Percentiles rank a stretch among this genome's conserved stretches.
Evolutionary conservation across 2,888 invertebrate species (phyloP).

Genomic region (Geophilus truncorum): DNA sequence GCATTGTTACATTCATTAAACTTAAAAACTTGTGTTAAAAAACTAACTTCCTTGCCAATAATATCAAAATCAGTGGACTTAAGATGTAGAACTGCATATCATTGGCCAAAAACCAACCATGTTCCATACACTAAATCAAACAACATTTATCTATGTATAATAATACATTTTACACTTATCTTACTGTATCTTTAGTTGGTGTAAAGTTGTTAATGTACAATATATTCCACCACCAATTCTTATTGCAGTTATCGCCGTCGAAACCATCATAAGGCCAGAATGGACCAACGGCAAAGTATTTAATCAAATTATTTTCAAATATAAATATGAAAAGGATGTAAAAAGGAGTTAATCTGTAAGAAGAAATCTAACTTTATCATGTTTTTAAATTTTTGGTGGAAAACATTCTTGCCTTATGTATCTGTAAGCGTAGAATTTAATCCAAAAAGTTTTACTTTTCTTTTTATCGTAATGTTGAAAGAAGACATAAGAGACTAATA

Average conservation of each 20-base stretch:
- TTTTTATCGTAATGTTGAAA: background rate
- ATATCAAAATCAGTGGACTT: background rate
- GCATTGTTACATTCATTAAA: too few species aligned
- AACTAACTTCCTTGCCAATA: background rate
- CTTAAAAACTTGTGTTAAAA: too few species aligned
- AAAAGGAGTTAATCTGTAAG: background rate
- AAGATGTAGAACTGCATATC: constrained; percentile 1
- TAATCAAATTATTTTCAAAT: background rate
- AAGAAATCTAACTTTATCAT: too few species aligned
- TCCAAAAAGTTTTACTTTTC: background rate
- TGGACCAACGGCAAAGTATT: background rate
- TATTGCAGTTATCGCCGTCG: background rate
- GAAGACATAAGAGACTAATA: background rate
- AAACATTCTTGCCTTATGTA: background rate
- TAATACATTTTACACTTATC: background rate
- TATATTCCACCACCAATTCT: constrained; percentile 17
- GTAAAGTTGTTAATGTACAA: constrained; percentile 9
- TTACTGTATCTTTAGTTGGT: background rate
- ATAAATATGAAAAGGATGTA: background rate
- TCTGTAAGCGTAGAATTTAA: background rate
- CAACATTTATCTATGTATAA: too few species aligned
- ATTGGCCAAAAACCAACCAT: background rate
- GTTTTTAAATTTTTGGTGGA: too few species aligned
- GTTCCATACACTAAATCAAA: background rate
- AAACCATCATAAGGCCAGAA: background rate